phyloP scores from a whole-genome alignment of 2,797 vertebrate species.

The Sebastes kiyomatsui region DNA sequence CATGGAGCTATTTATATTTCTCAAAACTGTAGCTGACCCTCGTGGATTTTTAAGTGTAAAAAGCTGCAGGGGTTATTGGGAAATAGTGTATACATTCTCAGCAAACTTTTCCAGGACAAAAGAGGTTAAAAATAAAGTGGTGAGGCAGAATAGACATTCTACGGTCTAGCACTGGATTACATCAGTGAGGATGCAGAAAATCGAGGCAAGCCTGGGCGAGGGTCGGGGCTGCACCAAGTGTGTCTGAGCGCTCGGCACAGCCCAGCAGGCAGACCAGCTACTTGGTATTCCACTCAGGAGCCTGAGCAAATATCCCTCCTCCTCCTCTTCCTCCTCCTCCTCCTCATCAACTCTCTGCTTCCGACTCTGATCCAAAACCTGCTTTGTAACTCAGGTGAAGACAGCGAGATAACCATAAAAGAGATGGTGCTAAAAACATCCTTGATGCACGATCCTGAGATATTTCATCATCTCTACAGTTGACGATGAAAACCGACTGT shows the following conservation, averaged over 20 bases:
- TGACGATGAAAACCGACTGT: not conserved
- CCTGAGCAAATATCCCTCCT: not conserved
- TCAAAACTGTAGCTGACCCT: not conserved
- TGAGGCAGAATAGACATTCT: not conserved
- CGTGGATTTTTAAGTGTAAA: not conserved
- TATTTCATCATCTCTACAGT: slow-evolving; percentile 13
- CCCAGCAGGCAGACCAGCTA: slow-evolving; percentile 60
- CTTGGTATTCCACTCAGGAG: slow-evolving; percentile 81
- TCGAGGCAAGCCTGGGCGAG: slow-evolving; percentile 24
- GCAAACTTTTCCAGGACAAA: not conserved
- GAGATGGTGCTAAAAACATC: slow-evolving; percentile 25
- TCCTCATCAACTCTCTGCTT: not conserved
- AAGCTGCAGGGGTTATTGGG: not conserved
- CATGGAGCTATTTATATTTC: not conserved
- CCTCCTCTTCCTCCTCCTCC: not conserved
- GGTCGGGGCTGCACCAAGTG: slow-evolving; percentile 42
- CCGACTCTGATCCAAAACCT: not conserved
- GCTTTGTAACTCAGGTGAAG: slow-evolving; percentile 44
- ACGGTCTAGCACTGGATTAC: slow-evolving; percentile 38
- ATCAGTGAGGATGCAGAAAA: slow-evolving; percentile 54
- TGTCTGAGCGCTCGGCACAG: slow-evolving; percentile 36
- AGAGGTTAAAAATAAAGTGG: slow-evolving; percentile 1
- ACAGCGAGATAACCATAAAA: slow-evolving; percentile 27
- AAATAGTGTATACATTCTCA: not conserved
- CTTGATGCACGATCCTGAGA: not conserved